Evolutionary conservation across 2,888 invertebrate genomes (phyloP).

Genomic region (Sympetrum striolatum): DNA sequence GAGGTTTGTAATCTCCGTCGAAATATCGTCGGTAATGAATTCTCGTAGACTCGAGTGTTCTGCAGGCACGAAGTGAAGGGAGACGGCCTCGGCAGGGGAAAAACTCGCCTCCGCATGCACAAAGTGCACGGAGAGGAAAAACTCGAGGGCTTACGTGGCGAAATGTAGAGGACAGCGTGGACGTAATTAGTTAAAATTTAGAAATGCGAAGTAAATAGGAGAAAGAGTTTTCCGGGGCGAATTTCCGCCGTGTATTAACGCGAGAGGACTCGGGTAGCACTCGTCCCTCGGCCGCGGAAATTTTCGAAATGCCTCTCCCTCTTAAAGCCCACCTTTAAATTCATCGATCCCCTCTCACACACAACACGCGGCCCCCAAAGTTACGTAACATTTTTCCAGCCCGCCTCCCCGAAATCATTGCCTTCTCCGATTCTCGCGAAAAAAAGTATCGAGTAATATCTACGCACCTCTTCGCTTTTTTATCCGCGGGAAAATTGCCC

Average conservation of each 20-base stretch:
- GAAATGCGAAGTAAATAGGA: neutral
- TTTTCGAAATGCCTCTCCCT: neutral
- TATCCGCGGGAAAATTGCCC: neutral
- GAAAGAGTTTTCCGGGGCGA: neutral
- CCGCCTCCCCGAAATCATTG: neutral
- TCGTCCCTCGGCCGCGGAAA: neutral
- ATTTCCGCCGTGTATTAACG: neutral
- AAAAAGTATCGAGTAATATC: neutral
- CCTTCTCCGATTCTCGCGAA: neutral
- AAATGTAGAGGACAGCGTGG: neutral
- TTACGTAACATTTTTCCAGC: neutral
- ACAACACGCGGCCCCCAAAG: neutral
- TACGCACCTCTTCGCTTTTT: neutral
- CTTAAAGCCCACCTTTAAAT: neutral
- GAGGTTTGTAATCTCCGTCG: too few relatives aligned
- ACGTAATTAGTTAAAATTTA: neutral
- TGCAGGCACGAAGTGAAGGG: neutral
- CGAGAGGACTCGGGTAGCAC: neutral
- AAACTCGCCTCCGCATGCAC: neutral
- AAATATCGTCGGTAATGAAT: too few relatives aligned
- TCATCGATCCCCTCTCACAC: neutral
- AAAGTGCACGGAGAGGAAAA: neutral
- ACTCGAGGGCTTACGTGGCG: neutral
- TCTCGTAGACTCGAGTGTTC: too few relatives aligned
- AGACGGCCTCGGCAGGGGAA: neutral